Base-by-base conservation (phyloP, 2,113 vertebrate species). In the Parotia lawesii region DNA sequence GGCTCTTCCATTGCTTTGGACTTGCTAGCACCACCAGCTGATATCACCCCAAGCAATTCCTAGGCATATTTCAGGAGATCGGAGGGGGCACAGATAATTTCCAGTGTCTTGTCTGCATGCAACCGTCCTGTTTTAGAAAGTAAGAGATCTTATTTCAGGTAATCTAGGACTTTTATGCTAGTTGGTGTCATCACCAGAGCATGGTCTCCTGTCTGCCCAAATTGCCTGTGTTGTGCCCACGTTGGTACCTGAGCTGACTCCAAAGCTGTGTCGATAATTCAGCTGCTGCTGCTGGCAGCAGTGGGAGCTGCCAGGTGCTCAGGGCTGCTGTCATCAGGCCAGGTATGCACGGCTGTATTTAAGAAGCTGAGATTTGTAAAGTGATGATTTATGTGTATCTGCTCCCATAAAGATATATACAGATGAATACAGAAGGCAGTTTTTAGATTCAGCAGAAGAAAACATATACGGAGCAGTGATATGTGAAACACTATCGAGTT, bases 341-440 rank as follows among this genome's bases (percentile, higher is more conserved):
- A 90, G 86, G 66, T 15, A 2, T 5, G 20, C 50, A 47, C 0
- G 0, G 51, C 51, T 88, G 75, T 90, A 57, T 90, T 96, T 84
- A 92, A 90, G 76, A 89, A 84, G 70, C 83, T 75, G 93, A 95
- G 75, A 57, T 77, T 67, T 69, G 45, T 81, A 40, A 88, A 84
- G 37, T 11, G 16, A 42, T 54, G 47, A 82, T 88, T 78, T 75
- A 70, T 53, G 54, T 35, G 15, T 70, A 37, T 35, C 57, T 65
- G 58, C 15, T 79, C 87, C 54, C 61, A 45, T 40, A 64, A 70
- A 70, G 57, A 72, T 61, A n/a, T 10, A 29, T 62, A 67, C 16
- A 78, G 51, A 44, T 0, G 2, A 42, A 77, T 27, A 38, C 28
- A 77, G 64, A 44, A 73, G 29, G 92, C 15, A 44, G 47, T 14